Conservation (phyloP, 2,113 vertebrate species). For the Nothoprocta perdicaria region DNA sequence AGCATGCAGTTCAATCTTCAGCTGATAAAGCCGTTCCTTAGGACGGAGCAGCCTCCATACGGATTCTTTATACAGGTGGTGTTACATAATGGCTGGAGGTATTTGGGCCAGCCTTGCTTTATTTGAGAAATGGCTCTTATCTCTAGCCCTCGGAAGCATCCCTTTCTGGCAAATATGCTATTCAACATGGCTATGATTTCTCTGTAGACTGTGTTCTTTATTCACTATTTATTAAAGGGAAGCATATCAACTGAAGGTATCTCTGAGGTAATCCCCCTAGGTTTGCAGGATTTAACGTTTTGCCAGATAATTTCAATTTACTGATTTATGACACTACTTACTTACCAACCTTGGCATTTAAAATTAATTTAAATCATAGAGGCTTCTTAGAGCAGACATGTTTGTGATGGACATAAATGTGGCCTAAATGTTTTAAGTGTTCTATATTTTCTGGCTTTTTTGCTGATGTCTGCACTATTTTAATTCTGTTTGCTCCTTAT, state of each 20-base stretch:
- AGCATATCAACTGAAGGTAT: neutral
- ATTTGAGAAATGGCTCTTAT: neutral
- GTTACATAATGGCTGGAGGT: neutral
- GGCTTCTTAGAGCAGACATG: neutral
- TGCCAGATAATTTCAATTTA: neutral
- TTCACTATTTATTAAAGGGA: neutral
- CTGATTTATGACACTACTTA: neutral
- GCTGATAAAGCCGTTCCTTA: neutral
- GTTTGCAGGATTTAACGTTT: neutral
- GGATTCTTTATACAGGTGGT: neutral
- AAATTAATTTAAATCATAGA: constrained; percentile 8
- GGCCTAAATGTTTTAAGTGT: constrained; percentile 20
- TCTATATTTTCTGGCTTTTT: constrained; percentile 12
- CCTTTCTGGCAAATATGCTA: neutral
- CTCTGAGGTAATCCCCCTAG: neutral
- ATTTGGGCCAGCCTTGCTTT: neutral
- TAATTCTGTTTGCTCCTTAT: neutral
- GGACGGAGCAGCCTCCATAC: neutral
- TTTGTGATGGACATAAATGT: neutral
- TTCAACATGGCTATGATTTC: neutral
- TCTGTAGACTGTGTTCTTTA: neutral
- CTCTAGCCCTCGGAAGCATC: neutral
- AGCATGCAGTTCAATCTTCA: accelerated
- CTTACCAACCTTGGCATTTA: neutral
- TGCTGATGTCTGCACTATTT: neutral